phyloP scores from a whole-genome alignment of 2,797 vertebrate species.

The Manis pentadactyla region DNA sequence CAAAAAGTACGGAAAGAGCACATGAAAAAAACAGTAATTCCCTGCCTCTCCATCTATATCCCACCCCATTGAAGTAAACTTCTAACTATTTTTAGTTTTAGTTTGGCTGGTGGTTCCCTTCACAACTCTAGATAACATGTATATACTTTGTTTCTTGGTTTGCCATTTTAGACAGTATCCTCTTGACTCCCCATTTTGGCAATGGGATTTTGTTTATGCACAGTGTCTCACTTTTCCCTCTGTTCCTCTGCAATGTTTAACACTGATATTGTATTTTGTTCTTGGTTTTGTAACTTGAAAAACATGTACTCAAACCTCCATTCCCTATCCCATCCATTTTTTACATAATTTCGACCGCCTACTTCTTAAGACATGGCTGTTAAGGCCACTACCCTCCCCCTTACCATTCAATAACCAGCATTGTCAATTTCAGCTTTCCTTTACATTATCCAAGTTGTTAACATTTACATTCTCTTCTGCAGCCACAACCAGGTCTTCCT shows the following conservation, averaged over 20 bases:
- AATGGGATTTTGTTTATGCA: neutral
- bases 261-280: conserved; percentile 2
- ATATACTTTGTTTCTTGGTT: conserved; percentile 5
- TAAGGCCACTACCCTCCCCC: neutral
- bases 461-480: conserved; percentile 55
- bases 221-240: conserved; percentile 8
- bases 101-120: neutral
- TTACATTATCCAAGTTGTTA: conserved; percentile 38
- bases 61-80: neutral
- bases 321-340: conserved; percentile 27
- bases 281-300: conserved; percentile 47
- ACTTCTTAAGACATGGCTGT: conserved; percentile 34
- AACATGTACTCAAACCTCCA: neutral
- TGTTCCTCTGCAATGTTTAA: neutral
- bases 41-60: neutral
- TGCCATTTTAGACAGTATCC: conserved; percentile 31
- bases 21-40: conserved; percentile 10
- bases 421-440: conserved; percentile 55
- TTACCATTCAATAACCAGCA: neutral
- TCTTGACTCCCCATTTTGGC: neutral
- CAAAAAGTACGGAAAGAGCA: neutral
- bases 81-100: neutral
- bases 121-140: conserved; percentile 14
- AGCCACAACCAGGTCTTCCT: conserved; percentile 30
- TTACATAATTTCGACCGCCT: neutral